Evolutionary conservation across 2,888 invertebrate species (phyloP), one percentile per base, ranked within the genome.

Genomic region (Cheilosia variabilis): DNA sequence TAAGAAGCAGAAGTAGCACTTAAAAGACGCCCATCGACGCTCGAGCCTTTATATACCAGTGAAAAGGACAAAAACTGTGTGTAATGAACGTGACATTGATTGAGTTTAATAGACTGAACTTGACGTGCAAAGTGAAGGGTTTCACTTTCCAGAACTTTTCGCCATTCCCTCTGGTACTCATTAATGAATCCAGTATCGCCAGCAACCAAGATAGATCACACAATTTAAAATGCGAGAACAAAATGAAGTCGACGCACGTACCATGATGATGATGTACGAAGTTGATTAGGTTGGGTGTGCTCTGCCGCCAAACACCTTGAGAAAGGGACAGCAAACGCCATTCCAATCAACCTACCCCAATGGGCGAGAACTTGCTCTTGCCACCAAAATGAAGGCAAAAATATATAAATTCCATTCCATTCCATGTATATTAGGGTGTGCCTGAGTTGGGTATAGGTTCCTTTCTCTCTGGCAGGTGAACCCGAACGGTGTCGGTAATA

Each of bases 21-120:
- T 78, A 50, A 78, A 68, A 68, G 60, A 6, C 41, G 9, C 55
- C 37, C 62, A 10, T 13, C 13, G 15, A 4, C 37, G 4, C 0
- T 7, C 2, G 17, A 58, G 19, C 41, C 7, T 34, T 17, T 24
- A 22, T 41, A 10, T 52, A 50, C 24, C 52, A 52, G 68, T 60
- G 4, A 81, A 86, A 86, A 81, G 81, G 80, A 72, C 71, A 86
- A 63, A 76, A 77, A 55, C 53, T 63, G 31, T 31, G 43, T 58
- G 53, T 68, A 68, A 77, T 77, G 81, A 81, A 86, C 86, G 81
- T 86, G 86, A 86, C 86, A 86, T 86, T 86, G 86, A 86, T 86
- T 86, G 81, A 86, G 86, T 86, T 80, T 79, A 84, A 75, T 75
- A 84, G 75, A 71, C 75, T 86, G 72, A 68, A 86, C 76, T 68